These are phyloP conservation scores for Pitangus sulphuratus DNA, from an alignment of 2,797 vertebrate species.

Conservation along the genomic window DNA sequence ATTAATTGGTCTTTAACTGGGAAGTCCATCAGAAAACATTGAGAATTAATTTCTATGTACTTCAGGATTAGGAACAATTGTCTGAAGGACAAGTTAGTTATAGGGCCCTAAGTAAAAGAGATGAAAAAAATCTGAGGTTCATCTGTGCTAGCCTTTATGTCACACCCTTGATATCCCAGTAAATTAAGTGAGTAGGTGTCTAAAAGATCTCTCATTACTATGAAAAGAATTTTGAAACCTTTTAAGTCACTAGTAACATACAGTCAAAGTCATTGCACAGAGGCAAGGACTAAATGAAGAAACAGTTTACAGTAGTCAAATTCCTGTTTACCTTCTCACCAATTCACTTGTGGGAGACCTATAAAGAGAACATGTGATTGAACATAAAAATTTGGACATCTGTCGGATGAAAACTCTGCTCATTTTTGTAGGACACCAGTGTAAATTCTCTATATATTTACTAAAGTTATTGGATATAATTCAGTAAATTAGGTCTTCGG, in stretches of 20 bases:
- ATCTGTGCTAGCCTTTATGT: not conserved
- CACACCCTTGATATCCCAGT: not conserved
- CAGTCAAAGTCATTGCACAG: not conserved
- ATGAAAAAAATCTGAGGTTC: not conserved
- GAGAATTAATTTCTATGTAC: slow-evolving; percentile 9
- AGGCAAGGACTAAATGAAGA: not conserved
- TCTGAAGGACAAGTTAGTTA: not conserved
- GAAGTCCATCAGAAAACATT: slow-evolving; percentile 12
- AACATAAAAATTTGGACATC: not conserved
- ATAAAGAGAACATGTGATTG: not conserved
- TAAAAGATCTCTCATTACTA: not conserved
- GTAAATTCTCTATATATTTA: not conserved
- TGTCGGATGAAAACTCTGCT: not conserved
- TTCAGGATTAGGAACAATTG: slow-evolving; percentile 31
- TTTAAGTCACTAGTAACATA: not conserved
- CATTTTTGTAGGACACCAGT: not conserved
- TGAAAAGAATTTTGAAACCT: not conserved
- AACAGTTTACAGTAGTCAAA: accelerated
- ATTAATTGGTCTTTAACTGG: slow-evolving; percentile 27
- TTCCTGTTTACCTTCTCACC: not conserved
- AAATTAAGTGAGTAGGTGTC: not conserved
- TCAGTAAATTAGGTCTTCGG: not conserved
- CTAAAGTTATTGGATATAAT: not conserved
- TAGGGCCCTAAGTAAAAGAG: not conserved
- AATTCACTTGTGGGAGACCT: not conserved